phyloP scores from a whole-genome alignment of 1,140 invertebrate species.

The Nephotettix cincticeps region DNA sequence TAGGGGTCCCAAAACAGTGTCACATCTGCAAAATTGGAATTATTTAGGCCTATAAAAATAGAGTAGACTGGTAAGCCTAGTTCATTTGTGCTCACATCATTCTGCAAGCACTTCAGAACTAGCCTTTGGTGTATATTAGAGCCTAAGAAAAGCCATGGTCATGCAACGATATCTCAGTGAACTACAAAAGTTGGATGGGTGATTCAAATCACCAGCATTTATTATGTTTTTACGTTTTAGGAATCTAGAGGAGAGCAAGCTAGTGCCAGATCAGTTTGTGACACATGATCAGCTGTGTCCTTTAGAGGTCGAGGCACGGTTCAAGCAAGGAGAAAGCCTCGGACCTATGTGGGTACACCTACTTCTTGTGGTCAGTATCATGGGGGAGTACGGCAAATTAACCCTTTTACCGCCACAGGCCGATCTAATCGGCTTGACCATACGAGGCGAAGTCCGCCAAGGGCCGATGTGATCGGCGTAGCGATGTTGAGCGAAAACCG shows the following conservation, averaged over 20 bases:
- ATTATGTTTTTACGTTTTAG: constrained; percentile 38
- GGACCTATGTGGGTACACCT: constrained; percentile 59
- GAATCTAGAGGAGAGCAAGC: constrained; percentile 53
- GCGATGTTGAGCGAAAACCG: too few relatives aligned
- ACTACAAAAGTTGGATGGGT: too few relatives aligned
- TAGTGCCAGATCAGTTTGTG: constrained; percentile 45
- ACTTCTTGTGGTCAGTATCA: constrained; percentile 54
- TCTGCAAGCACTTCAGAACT: not conserved
- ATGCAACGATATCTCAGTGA: constrained; percentile 1
- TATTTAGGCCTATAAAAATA: too few relatives aligned
- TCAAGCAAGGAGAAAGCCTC: constrained; percentile 56
- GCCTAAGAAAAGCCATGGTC: not conserved
- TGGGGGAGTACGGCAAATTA: too few relatives aligned
- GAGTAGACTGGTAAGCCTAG: not conserved
- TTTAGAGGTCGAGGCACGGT: constrained; percentile 54
- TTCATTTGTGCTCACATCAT: not conserved
- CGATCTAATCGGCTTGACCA: too few relatives aligned
- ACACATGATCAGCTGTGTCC: constrained; percentile 44
- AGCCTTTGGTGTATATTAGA: not conserved
- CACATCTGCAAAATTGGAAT: too few relatives aligned
- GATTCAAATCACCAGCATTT: constrained; percentile 9
- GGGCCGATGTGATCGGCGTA: too few relatives aligned
- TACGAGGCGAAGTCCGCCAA: too few relatives aligned
- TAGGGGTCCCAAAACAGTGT: too few relatives aligned
- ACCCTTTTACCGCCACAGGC: too few relatives aligned